A percentile compares a stretch with the other conserved stretches of the same genome.
phyloP scores from a whole-genome alignment of 2,797 vertebrate genomes.

The Sciurus carolinensis region DNA sequence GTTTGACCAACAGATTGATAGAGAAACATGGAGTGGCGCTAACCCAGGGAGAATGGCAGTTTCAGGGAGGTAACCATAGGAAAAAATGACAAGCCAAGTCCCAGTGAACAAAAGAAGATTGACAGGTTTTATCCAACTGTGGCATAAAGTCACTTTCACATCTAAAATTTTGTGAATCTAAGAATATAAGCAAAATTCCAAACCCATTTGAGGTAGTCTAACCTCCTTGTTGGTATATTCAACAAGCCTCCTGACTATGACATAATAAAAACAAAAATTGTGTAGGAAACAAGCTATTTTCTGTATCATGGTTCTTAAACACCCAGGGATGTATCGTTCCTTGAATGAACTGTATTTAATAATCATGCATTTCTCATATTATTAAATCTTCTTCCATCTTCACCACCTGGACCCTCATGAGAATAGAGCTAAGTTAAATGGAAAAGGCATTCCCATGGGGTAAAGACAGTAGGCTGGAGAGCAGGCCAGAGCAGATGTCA shows the following conservation, averaged over 20 bases:
- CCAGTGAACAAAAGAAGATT: neutral
- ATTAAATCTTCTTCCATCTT: neutral
- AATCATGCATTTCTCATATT: neutral
- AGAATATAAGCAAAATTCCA: neutral
- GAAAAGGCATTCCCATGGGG: neutral
- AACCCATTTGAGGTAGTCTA: neutral
- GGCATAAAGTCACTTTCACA: neutral
- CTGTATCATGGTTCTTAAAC: neutral
- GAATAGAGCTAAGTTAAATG: slow-evolving; percentile 5
- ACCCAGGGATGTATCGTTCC: neutral
- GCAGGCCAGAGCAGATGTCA: neutral
- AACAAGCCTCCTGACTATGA: neutral
- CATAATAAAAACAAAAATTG: slow-evolving; percentile 12
- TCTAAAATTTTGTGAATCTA: slow-evolving; percentile 41
- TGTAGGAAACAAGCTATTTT: neutral
- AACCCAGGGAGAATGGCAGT: neutral
- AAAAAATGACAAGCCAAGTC: slow-evolving; percentile 9
- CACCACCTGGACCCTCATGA: neutral
- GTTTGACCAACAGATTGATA: neutral
- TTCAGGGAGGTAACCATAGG: neutral
- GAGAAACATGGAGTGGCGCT: neutral
- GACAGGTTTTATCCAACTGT: neutral
- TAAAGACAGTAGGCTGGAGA: neutral
- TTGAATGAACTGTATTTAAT: neutral
- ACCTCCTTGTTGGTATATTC: no score